Evolutionary conservation across 1,140 invertebrate genomes (phyloP).

Genomic region (Wasmannia auropunctata): DNA sequence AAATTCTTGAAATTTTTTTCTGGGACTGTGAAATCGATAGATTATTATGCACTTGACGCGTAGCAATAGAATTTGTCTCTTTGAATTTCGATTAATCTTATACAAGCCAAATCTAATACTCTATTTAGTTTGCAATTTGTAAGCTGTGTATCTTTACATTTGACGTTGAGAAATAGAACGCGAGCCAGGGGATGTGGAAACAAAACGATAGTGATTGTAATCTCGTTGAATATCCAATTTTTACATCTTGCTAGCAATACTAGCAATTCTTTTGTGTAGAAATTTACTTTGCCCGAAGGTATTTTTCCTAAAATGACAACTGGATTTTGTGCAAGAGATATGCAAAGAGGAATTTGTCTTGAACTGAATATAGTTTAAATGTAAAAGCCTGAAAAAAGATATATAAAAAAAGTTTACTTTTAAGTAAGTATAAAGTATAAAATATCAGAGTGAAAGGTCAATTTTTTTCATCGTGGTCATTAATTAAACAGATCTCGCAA

Average conservation of each 20-base stretch:
- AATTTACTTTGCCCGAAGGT: not conserved
- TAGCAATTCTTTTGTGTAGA: not conserved
- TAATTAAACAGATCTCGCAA: not conserved
- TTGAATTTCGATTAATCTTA: not conserved
- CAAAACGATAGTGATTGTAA: conserved; percentile 3
- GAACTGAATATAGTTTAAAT: not conserved
- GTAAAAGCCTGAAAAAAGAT: not conserved
- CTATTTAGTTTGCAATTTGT: conserved; percentile 3
- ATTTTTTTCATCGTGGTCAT: not conserved
- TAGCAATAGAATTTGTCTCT: not conserved
- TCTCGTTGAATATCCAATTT: conserved; percentile 21
- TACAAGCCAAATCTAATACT: not conserved
- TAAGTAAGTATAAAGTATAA: not conserved
- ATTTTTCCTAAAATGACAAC: conserved; percentile 22
- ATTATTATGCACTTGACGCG: not conserved
- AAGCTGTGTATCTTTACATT: not conserved
- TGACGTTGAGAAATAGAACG: conserved; percentile 12
- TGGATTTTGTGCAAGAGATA: not conserved
- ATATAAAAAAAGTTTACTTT: not conserved
- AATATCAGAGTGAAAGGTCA: not conserved
- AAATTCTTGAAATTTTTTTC: not conserved
- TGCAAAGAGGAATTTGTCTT: not conserved
- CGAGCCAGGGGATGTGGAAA: not conserved
- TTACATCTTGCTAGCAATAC: not conserved
- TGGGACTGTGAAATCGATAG: not conserved